Percentiles rank a stretch among this genome's conserved stretches.
These are phyloP conservation scores for Rissa tridactyla DNA, from an alignment of 2,113 vertebrate species.

Conservation along the genomic window DNA sequence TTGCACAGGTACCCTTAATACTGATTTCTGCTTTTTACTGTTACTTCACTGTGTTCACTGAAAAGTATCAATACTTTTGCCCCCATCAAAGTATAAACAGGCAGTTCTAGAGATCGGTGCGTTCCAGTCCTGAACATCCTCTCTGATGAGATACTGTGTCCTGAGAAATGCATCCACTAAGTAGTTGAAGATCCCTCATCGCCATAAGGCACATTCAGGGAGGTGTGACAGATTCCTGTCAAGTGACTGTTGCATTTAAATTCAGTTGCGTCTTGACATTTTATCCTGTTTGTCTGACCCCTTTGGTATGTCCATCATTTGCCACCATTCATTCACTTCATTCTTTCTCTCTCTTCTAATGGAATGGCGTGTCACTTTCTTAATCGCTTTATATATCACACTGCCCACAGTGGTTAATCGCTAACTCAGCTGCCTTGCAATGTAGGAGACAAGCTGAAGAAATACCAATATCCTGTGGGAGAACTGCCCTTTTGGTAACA, in stretches of 20 bases:
- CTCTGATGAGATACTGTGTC: not conserved
- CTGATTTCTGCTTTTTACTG: not conserved
- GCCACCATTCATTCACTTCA: not conserved
- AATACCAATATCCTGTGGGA: not conserved
- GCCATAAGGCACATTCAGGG: not conserved
- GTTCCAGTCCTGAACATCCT: not conserved
- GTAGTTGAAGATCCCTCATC: not conserved
- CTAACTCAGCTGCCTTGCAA: not conserved
- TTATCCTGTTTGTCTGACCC: not conserved
- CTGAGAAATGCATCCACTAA: not conserved
- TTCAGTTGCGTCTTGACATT: not conserved
- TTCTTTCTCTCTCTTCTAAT: not conserved
- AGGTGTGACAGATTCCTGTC: not conserved
- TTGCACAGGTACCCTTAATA: constrained; percentile 85
- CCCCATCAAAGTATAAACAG: not conserved
- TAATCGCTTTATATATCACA: not conserved
- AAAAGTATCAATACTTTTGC: not conserved
- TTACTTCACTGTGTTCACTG: not conserved
- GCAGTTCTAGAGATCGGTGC: not conserved
- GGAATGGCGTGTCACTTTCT: not conserved
- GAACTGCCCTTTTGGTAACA: not conserved
- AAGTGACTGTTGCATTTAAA: not conserved
- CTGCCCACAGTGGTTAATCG: not conserved
- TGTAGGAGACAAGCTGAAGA: not conserved
- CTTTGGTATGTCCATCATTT: not conserved